phyloP scores from a whole-genome alignment of 64 coral and sea anemone genomes.

The Montipora efflorescens region DNA sequence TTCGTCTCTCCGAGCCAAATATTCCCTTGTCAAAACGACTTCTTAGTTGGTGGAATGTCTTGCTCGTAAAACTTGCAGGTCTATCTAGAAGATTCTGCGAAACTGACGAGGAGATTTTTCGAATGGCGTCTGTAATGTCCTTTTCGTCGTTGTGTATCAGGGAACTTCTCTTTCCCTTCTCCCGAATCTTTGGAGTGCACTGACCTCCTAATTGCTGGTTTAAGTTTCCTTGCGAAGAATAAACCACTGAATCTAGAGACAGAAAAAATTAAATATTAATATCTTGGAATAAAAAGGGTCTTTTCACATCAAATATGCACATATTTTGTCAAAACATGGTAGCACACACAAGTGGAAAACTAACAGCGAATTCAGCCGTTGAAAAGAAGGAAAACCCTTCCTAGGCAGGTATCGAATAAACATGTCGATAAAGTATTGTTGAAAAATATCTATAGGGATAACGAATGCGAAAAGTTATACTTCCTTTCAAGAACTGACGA shows the following conservation, averaged over 20 bases:
- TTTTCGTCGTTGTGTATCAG: constrained; percentile 61
- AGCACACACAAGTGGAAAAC: background rate
- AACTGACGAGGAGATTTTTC: constrained; percentile 52
- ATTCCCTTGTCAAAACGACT: constrained; percentile 73
- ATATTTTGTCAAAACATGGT: constrained; percentile 1
- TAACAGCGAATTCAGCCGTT: background rate
- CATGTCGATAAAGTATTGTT: background rate
- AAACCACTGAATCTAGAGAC: constrained; percentile 59
- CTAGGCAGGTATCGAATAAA: background rate
- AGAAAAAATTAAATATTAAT: constrained; percentile 42
- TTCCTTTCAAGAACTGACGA: no score
- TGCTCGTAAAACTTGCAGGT: constrained; percentile 62
- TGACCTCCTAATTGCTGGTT: constrained; percentile 42
- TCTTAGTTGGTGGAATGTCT: constrained; percentile 65
- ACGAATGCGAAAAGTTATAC: no score
- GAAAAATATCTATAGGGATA: no score
- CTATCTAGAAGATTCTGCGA: constrained; percentile 4
- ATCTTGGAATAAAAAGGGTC: background rate
- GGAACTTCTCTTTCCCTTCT: constrained; percentile 33
- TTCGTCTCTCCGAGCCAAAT: constrained; percentile 22
- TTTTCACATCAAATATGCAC: background rate
- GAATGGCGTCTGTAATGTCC: constrained; percentile 69
- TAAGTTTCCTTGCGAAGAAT: constrained; percentile 49
- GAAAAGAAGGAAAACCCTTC: background rate
- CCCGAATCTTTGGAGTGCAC: constrained; percentile 5